Evolutionary conservation across 2,113 vertebrate species (phyloP), one percentile per base, ranked within the genome.

Genomic region (Platichthys stellatus): DNA sequence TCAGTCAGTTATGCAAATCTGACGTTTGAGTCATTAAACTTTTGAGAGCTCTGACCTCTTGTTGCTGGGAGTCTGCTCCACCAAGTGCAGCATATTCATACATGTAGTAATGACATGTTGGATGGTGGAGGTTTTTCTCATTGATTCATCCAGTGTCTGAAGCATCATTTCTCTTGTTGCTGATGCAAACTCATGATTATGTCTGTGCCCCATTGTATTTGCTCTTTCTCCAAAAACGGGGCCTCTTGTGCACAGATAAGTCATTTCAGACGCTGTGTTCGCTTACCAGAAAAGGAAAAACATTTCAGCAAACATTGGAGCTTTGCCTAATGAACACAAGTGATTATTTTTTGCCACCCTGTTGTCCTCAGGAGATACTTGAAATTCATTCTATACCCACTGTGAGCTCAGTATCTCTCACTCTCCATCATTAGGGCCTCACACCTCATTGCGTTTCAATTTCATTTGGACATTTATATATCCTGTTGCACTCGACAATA

Each of bases 361-460:
- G 8, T 23, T 1, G 31, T 49, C 53, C 23, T 71, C 26, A 9
- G 24, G 4, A 69, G 28, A 35, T 21, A 35, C 63, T 74, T 18
- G 5, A 65, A 76, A 76, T 70, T n/a, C 63, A 57, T 20, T 59
- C 12, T 2, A 45, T 28, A 45, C 45, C 51, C 49, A 26, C 17
- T 53, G 54, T 58, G 60, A 76, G 47, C 20, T 24, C 40, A 20
- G 31, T 38, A 63, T 75, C 63, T 72, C 56, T 75, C 63, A 45
- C 47, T 61, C 15, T 35, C 8, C 2, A 54, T 21, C 82, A 68
- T 86, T 75, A 79, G 69, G 78, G 68, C 47, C 81, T 89, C 83
- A 92, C 85, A 90, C 86, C 87, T 89, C 90, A 91, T 93, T 93
- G 85, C 84, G 74, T 91, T 92, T 84, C 74, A 86, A 90, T 92